phyloP scores from a whole-genome alignment of 2,888 invertebrate species.

The Laothoe populi region DNA sequence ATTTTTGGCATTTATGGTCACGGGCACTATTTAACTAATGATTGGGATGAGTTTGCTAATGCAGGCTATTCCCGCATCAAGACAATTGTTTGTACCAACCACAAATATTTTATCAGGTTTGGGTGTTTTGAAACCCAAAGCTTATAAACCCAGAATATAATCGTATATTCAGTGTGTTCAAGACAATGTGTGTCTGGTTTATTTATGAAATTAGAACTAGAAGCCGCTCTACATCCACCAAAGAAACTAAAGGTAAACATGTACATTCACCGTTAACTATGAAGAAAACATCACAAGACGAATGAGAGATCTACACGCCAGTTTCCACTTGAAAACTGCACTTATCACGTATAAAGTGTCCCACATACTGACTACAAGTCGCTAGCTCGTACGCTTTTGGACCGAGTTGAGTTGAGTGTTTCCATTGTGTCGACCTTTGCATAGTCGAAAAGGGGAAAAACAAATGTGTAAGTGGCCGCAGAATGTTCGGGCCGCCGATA shows the following conservation, averaged over 20 bases:
- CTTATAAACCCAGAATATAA: no score
- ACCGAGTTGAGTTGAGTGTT: slow-evolving; percentile 44
- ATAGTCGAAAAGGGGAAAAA: slow-evolving; percentile 35
- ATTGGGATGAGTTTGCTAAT: no score
- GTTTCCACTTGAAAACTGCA: slow-evolving; percentile 33
- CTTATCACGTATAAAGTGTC: slow-evolving; percentile 54
- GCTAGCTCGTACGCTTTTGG: slow-evolving; percentile 42
- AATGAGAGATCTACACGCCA: slow-evolving; percentile 36
- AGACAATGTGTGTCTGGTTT: no score
- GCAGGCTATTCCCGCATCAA: no score
- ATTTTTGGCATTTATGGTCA: no score
- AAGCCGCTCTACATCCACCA: not conserved
- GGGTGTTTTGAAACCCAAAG: no score
- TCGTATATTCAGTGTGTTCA: no score
- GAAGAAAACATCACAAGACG: slow-evolving; percentile 27
- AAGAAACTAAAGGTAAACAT: not conserved
- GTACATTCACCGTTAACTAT: not conserved
- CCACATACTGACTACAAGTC: slow-evolving; percentile 51
- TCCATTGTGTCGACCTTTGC: slow-evolving; percentile 43
- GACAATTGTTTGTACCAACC: no score
- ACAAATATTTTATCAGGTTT: no score
- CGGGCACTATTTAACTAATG: no score
- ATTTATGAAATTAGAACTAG: not conserved
- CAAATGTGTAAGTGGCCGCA: slow-evolving; percentile 38
- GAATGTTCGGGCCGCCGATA: slow-evolving; percentile 26